Conservation (phyloP, 30 jellyfish, hydroid and myxozoan genomes). For the Hydractinia echinata region DNA sequence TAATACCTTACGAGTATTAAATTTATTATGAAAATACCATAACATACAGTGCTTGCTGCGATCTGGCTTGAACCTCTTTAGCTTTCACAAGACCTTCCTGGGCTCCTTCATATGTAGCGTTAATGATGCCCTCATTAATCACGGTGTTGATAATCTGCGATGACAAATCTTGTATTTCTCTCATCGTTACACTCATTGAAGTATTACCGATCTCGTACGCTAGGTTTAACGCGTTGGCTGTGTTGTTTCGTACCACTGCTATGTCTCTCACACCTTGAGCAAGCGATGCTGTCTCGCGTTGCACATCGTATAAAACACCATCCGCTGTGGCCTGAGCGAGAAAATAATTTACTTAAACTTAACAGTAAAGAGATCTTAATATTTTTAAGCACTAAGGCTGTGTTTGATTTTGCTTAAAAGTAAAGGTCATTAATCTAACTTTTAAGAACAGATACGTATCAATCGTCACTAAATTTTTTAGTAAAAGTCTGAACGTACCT, state of each 20-base stretch:
- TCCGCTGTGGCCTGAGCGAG: slow-evolving; percentile 67
- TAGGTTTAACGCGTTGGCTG: slow-evolving; percentile 31
- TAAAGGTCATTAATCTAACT: no score
- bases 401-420: no score
- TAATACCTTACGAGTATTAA: no score
- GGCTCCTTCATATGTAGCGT: slow-evolving; percentile 75
- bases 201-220: slow-evolving; percentile 48
- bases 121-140: slow-evolving; percentile 69
- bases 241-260: slow-evolving; percentile 50
- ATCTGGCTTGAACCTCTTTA: slow-evolving; percentile 71
- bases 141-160: slow-evolving; percentile 57
- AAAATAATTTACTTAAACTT: no score
- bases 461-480: no score
- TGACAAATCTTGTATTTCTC: slow-evolving; percentile 60
- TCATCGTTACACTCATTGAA: slow-evolving; percentile 52
- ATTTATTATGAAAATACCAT: no score
- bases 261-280: slow-evolving; percentile 45
- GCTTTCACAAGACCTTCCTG: slow-evolving; percentile 76
- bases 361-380: no score
- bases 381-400: no score
- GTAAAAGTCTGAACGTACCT: no score
- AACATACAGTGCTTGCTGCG: slow-evolving; percentile 82
- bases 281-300: slow-evolving; percentile 51
- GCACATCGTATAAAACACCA: slow-evolving; percentile 65
- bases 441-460: no score